Percentiles rank a stretch among this genome's conserved stretches.
Evolutionary conservation across 1,140 invertebrate species (phyloP).

Genomic region (Colletes latitarsis): DNA sequence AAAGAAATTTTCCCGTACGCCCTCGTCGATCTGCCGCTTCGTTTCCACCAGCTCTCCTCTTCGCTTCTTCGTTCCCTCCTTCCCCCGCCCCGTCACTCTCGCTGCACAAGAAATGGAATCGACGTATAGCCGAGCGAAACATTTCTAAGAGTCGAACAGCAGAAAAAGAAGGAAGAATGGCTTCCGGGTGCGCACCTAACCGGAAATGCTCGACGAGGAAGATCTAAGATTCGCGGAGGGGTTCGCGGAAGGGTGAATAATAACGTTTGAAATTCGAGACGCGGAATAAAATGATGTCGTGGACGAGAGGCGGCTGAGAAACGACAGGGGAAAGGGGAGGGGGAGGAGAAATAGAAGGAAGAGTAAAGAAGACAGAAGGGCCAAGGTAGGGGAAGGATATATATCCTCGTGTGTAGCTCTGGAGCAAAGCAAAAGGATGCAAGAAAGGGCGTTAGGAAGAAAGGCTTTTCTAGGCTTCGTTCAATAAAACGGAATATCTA

Average conservation of each 20-base stretch:
- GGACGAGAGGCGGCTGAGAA: conserved; percentile 55
- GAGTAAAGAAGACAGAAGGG: conserved; percentile 56
- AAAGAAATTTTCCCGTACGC: conserved; percentile 49
- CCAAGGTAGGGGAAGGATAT: conserved; percentile 49
- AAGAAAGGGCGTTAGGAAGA: conserved; percentile 53
- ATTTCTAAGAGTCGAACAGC: conserved; percentile 50
- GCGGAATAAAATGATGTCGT: conserved; percentile 77
- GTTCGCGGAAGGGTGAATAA: conserved; percentile 78
- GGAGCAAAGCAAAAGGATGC: conserved; percentile 60
- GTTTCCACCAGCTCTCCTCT: background rate
- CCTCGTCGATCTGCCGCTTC: conserved; percentile 16
- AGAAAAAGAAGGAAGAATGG: conserved; percentile 63
- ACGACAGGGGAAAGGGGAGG: background rate
- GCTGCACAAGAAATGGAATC: conserved; percentile 46
- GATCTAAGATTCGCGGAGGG: conserved; percentile 72
- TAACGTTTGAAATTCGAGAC: conserved; percentile 79
- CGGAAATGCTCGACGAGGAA: conserved; percentile 69
- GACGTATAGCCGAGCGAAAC: conserved; percentile 56
- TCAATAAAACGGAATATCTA: conserved; percentile 80
- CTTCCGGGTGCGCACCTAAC: conserved; percentile 65
- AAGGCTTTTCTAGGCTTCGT: conserved; percentile 70
- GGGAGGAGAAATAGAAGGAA: background rate
- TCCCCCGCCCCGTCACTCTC: background rate
- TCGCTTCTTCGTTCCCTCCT: background rate
- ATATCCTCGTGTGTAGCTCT: conserved; percentile 57